Percentiles rank a stretch among this genome's conserved stretches.
These are phyloP conservation scores for Melinopterus prodromus DNA, from an alignment of 2,888 invertebrate genomes.

Conservation along the genomic window DNA sequence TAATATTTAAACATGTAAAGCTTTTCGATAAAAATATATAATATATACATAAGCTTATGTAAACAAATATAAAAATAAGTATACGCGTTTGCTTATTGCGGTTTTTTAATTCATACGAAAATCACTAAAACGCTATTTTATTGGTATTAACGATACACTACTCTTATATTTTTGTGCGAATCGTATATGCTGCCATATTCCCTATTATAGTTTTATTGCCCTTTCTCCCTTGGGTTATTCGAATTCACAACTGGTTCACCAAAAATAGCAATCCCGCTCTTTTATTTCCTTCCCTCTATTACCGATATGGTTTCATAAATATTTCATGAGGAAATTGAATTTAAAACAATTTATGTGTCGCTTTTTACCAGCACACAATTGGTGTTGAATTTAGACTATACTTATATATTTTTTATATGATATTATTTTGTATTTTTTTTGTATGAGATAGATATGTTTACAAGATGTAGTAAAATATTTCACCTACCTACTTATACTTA, in stretches of 20 bases:
- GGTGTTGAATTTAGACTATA: neutral
- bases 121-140: no score
- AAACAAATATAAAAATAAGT: no score
- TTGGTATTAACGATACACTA: neutral
- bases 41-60: no score
- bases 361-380: neutral
- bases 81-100: no score
- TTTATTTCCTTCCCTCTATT: slow-evolving; percentile 31
- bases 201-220: slow-evolving; percentile 26
- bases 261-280: slow-evolving; percentile 49
- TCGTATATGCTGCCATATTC: neutral
- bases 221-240: slow-evolving; percentile 38
- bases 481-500: no score
- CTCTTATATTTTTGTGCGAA: neutral
- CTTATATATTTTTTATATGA: neutral
- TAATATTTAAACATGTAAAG: no score
- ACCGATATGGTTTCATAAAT: slow-evolving; percentile 28
- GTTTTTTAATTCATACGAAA: no score
- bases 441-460: no score
- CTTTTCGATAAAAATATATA: no score
- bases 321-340: slow-evolving; percentile 10
- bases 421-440: neutral
- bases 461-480: no score
- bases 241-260: slow-evolving; percentile 48
- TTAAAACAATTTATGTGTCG: slow-evolving; percentile 5